phyloP scores from a whole-genome alignment of 2,888 invertebrate genomes.

The Anthoptus insignis region DNA sequence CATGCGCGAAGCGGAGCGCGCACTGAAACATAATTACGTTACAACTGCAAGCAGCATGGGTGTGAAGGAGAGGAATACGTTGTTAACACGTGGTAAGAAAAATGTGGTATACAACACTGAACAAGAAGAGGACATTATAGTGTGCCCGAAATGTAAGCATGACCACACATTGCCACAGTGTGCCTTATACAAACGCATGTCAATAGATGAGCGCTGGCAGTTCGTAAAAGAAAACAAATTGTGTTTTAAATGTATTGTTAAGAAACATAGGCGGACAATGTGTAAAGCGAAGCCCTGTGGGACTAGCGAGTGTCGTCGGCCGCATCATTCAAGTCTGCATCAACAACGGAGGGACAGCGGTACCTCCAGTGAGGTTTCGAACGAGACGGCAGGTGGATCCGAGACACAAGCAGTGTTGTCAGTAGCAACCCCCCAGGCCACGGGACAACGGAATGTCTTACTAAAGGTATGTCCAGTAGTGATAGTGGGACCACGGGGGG shows the following conservation, averaged over 20 bases:
- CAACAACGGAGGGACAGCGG: neutral
- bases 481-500: neutral
- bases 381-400: neutral
- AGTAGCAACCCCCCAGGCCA: neutral
- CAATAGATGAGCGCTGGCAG: constrained; percentile 23
- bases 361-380: too few species aligned
- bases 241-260: constrained; percentile 32
- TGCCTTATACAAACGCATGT: constrained; percentile 2
- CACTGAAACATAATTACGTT: constrained; percentile 7
- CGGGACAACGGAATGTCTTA: constrained; percentile 6
- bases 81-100: neutral
- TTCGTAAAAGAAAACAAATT: constrained; percentile 6
- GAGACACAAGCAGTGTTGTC: constrained; percentile 7
- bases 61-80: too few species aligned
- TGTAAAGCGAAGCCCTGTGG: constrained; percentile 27
- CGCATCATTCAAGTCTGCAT: constrained; percentile 32
- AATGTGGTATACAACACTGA: neutral
- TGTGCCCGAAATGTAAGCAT: constrained; percentile 15
- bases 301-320: constrained; percentile 18
- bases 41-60: too few species aligned
- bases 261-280: neutral
- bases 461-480: constrained; percentile 27
- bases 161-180: constrained; percentile 20
- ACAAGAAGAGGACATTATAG: neutral
- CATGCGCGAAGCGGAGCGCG: constrained; percentile 32